phyloP scores from a whole-genome alignment of 30 jellyfish, hydroid and myxozoan species.

The Pseudorhiza aurosa region DNA sequence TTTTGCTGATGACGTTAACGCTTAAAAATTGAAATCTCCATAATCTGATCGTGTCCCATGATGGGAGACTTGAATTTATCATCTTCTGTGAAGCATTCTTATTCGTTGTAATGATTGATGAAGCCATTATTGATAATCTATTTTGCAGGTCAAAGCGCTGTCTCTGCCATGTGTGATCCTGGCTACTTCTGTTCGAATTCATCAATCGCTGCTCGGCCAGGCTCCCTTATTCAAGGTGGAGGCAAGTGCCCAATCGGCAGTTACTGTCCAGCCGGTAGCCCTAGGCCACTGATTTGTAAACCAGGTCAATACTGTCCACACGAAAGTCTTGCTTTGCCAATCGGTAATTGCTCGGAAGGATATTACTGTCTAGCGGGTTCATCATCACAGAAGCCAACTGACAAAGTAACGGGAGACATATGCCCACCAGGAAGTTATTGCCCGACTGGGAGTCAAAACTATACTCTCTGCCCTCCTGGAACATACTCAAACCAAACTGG shows the following conservation, averaged over 20 bases:
- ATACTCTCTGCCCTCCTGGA: conserved; percentile 98
- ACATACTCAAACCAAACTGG: conserved; percentile 85
- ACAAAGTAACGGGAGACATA: conserved; percentile 75
- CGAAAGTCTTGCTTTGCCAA: conserved; percentile 68
- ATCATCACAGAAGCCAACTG: conserved; percentile 78
- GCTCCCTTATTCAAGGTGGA: conserved; percentile 82
- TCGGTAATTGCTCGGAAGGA: conserved; percentile 88
- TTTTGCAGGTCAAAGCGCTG: conserved; percentile 81
- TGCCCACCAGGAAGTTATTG: conserved; percentile 97
- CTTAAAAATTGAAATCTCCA: too few species aligned
- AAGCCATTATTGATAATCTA: too few species aligned
- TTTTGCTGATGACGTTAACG: too few species aligned
- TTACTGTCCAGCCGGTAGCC: conserved; percentile 91
- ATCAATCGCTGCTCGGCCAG: conserved; percentile 79
- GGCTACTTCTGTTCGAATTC: conserved; percentile 91
- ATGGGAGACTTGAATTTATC: too few species aligned
- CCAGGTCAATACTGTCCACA: conserved; percentile 92
- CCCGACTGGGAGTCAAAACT: conserved; percentile 78
- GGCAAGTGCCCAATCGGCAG: conserved; percentile 94
- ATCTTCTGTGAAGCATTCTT: too few species aligned
- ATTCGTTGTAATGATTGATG: too few species aligned
- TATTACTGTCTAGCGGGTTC: conserved; percentile 89
- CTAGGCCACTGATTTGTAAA: conserved; percentile 76
- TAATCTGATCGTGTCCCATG: too few species aligned
- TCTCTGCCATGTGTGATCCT: conserved; percentile 84